Evolutionary conservation across 37 sponge, comb jelly and placozoan genomes (phyloP).

Genomic region (Spongilla lacustris): DNA sequence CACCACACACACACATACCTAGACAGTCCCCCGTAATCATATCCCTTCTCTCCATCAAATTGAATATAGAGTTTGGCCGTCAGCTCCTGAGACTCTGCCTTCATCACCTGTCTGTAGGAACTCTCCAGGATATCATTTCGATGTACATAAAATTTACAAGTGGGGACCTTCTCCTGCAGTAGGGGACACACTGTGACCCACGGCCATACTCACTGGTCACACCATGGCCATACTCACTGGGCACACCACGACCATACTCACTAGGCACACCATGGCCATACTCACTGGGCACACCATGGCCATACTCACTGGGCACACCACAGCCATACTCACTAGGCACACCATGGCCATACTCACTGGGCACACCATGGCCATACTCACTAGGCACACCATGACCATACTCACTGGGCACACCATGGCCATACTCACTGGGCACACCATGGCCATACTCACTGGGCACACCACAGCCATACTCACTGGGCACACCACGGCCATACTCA

Average conservation of each 20-base stretch:
- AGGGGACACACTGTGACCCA: not conserved
- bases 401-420: not conserved
- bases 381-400: not conserved
- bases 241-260: not conserved
- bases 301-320: not conserved
- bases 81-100: constrained; percentile 45
- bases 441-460: not conserved
- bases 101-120: constrained; percentile 76
- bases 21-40: constrained; percentile 98
- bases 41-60: constrained; percentile 90
- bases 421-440: not conserved
- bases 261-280: not conserved
- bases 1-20: constrained; percentile 33
- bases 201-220: not conserved
- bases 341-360: not conserved
- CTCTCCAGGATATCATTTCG: constrained; percentile 82
- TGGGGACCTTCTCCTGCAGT: not conserved
- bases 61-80: constrained; percentile 84
- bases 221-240: not conserved
- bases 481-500: not conserved
- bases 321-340: not conserved
- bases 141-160: not conserved
- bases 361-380: not conserved
- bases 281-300: not conserved
- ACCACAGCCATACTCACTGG: not conserved